phyloP scores from a whole-genome alignment of 64 coral and sea anemone genomes.

The Stichodactyla mertensii region DNA sequence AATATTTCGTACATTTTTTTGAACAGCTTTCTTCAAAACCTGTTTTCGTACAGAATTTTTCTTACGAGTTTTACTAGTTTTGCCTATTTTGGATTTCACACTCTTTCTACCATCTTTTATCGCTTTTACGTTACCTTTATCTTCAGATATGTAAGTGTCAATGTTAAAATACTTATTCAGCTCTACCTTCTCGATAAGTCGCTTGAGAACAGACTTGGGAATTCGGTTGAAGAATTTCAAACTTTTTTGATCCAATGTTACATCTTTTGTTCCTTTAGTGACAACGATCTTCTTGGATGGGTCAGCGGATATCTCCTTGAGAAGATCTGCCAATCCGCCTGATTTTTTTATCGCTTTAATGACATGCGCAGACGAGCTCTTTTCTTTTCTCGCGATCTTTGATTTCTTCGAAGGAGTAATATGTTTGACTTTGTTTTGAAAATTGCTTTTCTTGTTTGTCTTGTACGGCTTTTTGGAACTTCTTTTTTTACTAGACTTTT shows the following conservation, averaged over 20 bases:
- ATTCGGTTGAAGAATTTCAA: not conserved
- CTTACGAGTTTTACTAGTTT: not conserved
- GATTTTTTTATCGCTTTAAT: constrained; percentile 8
- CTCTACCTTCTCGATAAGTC: not conserved
- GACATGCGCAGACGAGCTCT: not conserved
- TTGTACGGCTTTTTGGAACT: not conserved
- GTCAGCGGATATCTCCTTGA: constrained; percentile 11
- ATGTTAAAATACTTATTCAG: constrained; percentile 14
- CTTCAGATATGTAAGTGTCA: not conserved
- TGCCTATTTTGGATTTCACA: not conserved
- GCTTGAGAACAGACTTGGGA: not conserved
- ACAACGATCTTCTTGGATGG: constrained; percentile 17
- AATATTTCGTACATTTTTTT: not conserved
- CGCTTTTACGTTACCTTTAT: not conserved
- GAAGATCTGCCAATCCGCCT: constrained; percentile 4
- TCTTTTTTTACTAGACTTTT: not conserved
- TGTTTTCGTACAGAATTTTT: not conserved
- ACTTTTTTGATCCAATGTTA: not conserved
- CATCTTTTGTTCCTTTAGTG: not conserved
- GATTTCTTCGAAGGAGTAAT: not conserved
- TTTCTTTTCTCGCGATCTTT: not conserved
- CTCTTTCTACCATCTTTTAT: not conserved
- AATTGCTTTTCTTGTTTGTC: not conserved
- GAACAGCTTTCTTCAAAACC: not conserved
- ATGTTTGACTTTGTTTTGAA: not conserved